Conservation (phyloP, 2,113 vertebrate species). For the Alaudala cheleensis region DNA sequence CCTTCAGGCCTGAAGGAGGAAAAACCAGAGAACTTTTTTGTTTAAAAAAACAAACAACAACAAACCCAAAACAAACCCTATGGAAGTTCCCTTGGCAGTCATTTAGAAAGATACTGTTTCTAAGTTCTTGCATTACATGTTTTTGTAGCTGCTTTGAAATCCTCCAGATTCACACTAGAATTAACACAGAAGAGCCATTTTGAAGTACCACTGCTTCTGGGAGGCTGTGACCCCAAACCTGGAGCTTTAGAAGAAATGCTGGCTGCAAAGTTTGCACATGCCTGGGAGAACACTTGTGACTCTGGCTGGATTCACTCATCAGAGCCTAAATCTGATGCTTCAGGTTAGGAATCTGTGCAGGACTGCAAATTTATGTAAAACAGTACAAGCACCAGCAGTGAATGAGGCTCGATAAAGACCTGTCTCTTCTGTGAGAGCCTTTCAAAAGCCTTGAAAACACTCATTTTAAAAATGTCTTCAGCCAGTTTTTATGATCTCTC, state of each 20-base stretch:
- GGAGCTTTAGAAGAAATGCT: background rate
- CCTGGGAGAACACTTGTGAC: too few relatives aligned
- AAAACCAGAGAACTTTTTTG: background rate
- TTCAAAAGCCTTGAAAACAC: background rate
- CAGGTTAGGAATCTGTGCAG: background rate
- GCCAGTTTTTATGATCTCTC: background rate
- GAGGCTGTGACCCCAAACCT: background rate
- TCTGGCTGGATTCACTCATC: fast-evolving
- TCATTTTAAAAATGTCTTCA: background rate
- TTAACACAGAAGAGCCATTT: background rate
- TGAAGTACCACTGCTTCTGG: background rate
- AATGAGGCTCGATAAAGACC: background rate
- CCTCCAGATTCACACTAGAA: background rate
- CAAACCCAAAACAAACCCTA: background rate
- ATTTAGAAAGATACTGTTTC: background rate
- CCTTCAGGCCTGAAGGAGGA: background rate
- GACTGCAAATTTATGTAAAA: background rate
- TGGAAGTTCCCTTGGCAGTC: background rate
- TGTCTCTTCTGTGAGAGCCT: background rate
- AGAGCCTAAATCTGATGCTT: background rate
- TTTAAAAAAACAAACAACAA: background rate
- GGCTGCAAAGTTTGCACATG: background rate
- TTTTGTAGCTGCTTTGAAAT: background rate
- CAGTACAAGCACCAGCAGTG: background rate
- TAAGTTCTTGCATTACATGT: background rate